Conservation (phyloP, 2,113 vertebrate genomes). For the Pithys albifrons region DNA sequence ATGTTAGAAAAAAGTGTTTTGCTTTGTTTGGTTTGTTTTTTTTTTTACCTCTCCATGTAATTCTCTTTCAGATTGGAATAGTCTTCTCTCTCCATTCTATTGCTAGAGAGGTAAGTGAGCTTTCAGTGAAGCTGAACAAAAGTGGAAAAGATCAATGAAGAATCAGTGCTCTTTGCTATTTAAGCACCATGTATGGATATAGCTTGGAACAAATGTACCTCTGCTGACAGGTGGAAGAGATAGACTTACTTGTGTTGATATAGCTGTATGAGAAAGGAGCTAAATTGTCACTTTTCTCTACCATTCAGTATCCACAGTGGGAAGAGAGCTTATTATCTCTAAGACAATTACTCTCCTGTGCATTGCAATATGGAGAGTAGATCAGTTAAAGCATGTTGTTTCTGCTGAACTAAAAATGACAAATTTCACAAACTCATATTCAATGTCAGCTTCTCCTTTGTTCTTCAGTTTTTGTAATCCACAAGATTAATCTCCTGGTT, state of each 20-base stretch:
- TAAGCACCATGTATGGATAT: neutral
- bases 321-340: slow-evolving; percentile 34
- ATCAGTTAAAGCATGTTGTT: slow-evolving; percentile 23
- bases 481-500: slow-evolving; percentile 14
- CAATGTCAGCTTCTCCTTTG: slow-evolving; percentile 36
- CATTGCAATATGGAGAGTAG: slow-evolving; percentile 18
- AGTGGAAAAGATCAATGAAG: neutral
- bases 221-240: slow-evolving; percentile 1
- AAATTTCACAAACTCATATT: slow-evolving; percentile 29
- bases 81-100: neutral
- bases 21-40: neutral
- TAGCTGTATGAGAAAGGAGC: slow-evolving; percentile 20
- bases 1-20: neutral
- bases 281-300: slow-evolving; percentile 41
- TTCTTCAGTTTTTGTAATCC: slow-evolving; percentile 24
- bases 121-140: neutral
- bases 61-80: neutral
- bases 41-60: neutral
- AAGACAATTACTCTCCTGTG: slow-evolving; percentile 47
- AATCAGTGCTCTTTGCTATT: neutral
- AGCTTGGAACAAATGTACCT: neutral
- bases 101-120: neutral
- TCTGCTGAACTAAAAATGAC: slow-evolving; percentile 46
- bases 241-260: neutral
- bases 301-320: slow-evolving; percentile 2